phyloP scores from a whole-genome alignment of 2,797 vertebrate species.

The Crenuchus spilurus region DNA sequence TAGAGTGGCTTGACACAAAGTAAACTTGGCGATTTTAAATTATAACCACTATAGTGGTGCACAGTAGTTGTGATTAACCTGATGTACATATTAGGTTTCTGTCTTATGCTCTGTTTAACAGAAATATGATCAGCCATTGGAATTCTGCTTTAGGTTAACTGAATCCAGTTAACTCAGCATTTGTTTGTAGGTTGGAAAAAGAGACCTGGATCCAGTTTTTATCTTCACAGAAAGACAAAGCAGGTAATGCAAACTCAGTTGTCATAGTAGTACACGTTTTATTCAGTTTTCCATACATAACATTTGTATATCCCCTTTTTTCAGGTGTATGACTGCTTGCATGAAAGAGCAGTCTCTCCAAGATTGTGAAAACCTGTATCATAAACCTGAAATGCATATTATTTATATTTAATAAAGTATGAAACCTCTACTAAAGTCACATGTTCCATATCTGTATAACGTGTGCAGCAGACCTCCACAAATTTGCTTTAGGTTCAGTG shows the following conservation, averaged over 20 bases:
- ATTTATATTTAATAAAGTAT: slow-evolving; percentile 41
- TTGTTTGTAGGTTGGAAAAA: slow-evolving; percentile 46
- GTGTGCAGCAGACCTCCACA: background rate
- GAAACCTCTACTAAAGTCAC: background rate
- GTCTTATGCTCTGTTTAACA: too few species aligned
- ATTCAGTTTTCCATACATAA: background rate
- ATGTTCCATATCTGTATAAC: background rate
- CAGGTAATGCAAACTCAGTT: background rate
- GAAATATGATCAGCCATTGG: too few species aligned
- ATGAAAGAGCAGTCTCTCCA: background rate
- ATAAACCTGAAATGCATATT: slow-evolving; percentile 20
- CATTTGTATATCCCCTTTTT: background rate
- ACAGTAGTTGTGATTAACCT: too few species aligned
- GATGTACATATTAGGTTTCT: too few species aligned
- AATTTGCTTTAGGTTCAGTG: background rate
- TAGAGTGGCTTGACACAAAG: too few species aligned
- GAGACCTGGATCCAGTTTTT: slow-evolving; percentile 48
- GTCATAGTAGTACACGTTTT: background rate
- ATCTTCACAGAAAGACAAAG: slow-evolving; percentile 23
- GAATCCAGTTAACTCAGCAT: background rate
- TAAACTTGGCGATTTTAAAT: too few species aligned
- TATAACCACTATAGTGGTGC: too few species aligned
- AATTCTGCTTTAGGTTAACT: too few species aligned
- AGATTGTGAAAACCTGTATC: background rate
- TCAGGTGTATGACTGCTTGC: slow-evolving; percentile 1